These are phyloP conservation scores for Achlya flavicornis DNA, from an alignment of 2,888 invertebrate species.

Conservation along the genomic window DNA sequence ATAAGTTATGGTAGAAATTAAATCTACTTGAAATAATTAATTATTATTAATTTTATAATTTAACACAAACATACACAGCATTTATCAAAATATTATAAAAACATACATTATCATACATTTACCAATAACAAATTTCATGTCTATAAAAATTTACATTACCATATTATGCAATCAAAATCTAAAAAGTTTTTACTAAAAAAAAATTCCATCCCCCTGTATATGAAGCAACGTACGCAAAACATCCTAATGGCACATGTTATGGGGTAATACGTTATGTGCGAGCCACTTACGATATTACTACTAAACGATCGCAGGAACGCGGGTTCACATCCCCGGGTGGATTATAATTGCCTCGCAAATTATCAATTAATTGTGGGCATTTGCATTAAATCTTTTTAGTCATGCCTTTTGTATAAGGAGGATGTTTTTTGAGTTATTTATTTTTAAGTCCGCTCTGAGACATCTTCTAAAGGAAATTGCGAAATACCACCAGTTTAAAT, in stretches of 20 bases:
- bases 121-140: too few relatives aligned
- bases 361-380: background rate
- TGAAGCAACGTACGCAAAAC: slow-evolving; percentile 1
- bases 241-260: slow-evolving; percentile 26
- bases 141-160: too few relatives aligned
- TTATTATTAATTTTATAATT: too few relatives aligned
- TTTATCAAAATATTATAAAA: too few relatives aligned
- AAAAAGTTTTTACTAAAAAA: too few relatives aligned
- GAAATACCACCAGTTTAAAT: too few relatives aligned
- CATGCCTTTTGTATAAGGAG: background rate
- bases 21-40: too few relatives aligned
- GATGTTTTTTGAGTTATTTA: background rate
- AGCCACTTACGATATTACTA: slow-evolving; percentile 11
- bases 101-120: too few relatives aligned
- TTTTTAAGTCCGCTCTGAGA: background rate
- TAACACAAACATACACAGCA: too few relatives aligned
- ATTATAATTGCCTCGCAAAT: slow-evolving; percentile 4
- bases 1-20: too few relatives aligned
- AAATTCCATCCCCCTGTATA: background rate
- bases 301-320: slow-evolving; percentile 4
- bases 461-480: too few relatives aligned
- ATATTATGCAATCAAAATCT: too few relatives aligned
- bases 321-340: slow-evolving; percentile 10
- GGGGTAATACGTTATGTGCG: slow-evolving; percentile 27
- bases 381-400: background rate